Conservation (phyloP, 2,113 vertebrate genomes). For the Pelecanoides urinatrix region DNA sequence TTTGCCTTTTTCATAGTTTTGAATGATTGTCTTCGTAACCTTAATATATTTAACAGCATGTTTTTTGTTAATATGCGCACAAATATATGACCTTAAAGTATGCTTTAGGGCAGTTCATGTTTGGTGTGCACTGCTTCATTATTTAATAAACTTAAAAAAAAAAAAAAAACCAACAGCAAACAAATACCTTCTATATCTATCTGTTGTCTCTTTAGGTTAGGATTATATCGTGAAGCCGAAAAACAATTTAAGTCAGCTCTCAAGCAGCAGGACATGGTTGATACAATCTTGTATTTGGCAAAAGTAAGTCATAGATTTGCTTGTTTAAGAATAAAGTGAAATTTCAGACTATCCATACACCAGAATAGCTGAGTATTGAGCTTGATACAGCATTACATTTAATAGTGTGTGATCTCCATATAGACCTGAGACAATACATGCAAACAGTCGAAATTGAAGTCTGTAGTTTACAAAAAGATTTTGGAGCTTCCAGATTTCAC, state of each 20-base stretch:
- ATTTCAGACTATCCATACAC: not conserved
- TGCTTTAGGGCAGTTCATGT: not conserved
- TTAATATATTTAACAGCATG: not conserved
- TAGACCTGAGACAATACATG: not conserved
- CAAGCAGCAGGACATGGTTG: conserved; percentile 92
- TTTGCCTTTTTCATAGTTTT: not conserved
- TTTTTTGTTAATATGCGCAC: not conserved
- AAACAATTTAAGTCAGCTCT: conserved; percentile 96
- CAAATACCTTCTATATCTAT: not conserved
- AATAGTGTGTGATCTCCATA: not conserved
- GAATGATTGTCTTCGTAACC: not conserved
- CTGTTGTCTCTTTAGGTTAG: conserved; percentile 70
- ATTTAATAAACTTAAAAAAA: not conserved
- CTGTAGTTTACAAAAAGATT: not conserved
- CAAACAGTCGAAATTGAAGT: not conserved
- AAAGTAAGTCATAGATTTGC: conserved; percentile 81
- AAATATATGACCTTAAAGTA: not conserved
- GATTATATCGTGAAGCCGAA: conserved; percentile 95
- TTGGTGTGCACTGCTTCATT: not conserved
- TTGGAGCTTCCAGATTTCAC: not conserved
- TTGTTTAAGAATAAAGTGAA: conserved; percentile 11
- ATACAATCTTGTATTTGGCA: conserved; percentile 91
- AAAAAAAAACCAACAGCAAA: not conserved
- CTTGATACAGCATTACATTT: not conserved
- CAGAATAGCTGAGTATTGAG: not conserved